Base-by-base conservation (phyloP, 2,888 invertebrate species). In the Machimus atricapillus region DNA sequence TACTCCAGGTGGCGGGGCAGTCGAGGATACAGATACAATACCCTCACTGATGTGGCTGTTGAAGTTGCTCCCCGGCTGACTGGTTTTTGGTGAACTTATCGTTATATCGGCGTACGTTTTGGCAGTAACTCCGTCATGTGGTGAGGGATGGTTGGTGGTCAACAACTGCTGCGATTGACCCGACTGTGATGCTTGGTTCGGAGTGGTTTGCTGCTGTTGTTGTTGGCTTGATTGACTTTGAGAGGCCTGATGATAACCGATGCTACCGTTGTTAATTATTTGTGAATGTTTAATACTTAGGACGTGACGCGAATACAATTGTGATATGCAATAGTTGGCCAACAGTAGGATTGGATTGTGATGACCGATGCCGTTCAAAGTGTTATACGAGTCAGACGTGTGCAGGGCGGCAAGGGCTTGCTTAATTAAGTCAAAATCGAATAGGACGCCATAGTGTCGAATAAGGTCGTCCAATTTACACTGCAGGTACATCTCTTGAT, bases 321-420 rank as follows among this genome's bases (percentile, higher is more conserved):
- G 96, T 23, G 95, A 95, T 94, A 96, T 95, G 92, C 96, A 96
- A 91, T 96, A 96, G 91, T 96, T 96, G 86, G 96, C 96, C 88
- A 96, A 93, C 90, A 96, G 94, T 89, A 96, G 92, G 73, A 96
- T 94, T 7, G 96, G 96, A 90, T 96, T 96, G 89, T 95, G 95
- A 88, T 94, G 94, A 8, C 93, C 93, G 52, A 88, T 82, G 19
- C 89, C 89, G 56, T 89, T 89, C 31, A 88, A 87, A 37, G 89
- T 88, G 58, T 88, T 87, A n/a, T 87, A 88, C 43, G 87, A 92
- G 85, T 93, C 91, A 85, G 94, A 94, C 87, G 94, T 93, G 90
- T 95, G 95, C 74, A 95, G 94, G 73, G 94, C 94, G 85, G 94
- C 94, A 43, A 95, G 92, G 1, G 95, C 95, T 90, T 95, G 95